Evolutionary conservation across 2,797 vertebrate species (phyloP), one percentile per base, ranked within the genome.

Genomic region (Sphenopsis melanotis): DNA sequence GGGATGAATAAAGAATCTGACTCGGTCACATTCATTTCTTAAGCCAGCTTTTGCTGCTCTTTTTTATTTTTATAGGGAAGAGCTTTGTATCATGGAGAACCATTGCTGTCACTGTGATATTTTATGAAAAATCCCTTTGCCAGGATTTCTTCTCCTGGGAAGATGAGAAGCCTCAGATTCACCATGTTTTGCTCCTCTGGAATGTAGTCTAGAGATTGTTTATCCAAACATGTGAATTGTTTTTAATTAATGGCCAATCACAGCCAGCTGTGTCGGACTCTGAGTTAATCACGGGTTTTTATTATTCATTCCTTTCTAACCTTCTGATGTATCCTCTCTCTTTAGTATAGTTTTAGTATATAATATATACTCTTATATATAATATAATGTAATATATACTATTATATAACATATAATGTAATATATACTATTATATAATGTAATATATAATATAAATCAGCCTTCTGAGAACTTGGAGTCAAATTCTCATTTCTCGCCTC

Each of bases 91-190:
- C 8, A 8, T 0, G 5, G 21, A 89, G 36, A 78, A 36, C 41
- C 1, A 0, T 20, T 55, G 32, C 53, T n/a, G 12, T 55, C 32
- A 55, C 20, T 1, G 2, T n/a, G 20, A 55, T n/a, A 14, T n/a
- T 22, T 55, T 55, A 20, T 55, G 53, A 15, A n/a, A 55, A 55
- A 55, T 22, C 32, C 53, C 20, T 55, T n/a, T 1, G 0, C 20
- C 53, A 55, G 32, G 32, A 52, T 52, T 52, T 30, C 29, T 52
- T 52, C 17, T 52, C 50, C 50, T 52, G 50, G 17, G 50, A 52
- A 30, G 17, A 52, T 19, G 29, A 52, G 17, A 30, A 52, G 53
- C 20, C 20, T 55, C 32, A 15, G 53, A 20, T 55, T 55, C 53
- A 10, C 32, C 32, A 55, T n/a, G 32, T 15, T n/a, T 55, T n/a